Conservation (phyloP, 2,888 invertebrate genomes). For the Thecocarcelia acutangulata region DNA sequence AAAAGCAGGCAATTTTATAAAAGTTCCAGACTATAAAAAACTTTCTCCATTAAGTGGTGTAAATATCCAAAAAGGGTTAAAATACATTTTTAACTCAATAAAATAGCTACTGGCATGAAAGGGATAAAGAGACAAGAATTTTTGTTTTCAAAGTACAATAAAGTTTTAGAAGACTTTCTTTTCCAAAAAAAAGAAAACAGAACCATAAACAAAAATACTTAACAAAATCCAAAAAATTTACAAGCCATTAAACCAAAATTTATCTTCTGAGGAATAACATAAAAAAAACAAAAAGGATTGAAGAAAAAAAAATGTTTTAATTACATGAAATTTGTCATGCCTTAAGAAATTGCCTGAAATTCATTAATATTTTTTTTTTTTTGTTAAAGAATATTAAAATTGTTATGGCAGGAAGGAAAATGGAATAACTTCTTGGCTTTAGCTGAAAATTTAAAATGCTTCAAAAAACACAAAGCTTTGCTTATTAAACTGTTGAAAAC, state of each 20-base stretch:
- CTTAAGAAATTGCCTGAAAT: background rate
- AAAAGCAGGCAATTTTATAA: too few species aligned
- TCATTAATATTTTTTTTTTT: too few species aligned
- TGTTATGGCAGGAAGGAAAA: too few species aligned
- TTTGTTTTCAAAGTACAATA: constrained; percentile 23
- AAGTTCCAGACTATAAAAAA: too few species aligned
- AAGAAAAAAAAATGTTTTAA: constrained; percentile 1
- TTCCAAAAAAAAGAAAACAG: background rate
- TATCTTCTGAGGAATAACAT: background rate
- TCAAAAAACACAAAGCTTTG: background rate
- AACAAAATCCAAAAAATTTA: constrained; percentile 16
- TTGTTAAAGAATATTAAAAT: too few species aligned
- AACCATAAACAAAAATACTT: background rate
- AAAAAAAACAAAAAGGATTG: background rate
- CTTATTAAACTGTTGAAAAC: constrained; percentile 11
- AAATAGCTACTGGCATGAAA: background rate
- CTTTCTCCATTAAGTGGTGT: too few species aligned
- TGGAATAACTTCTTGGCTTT: background rate
- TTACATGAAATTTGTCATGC: constrained; percentile 39
- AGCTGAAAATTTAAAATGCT: background rate
- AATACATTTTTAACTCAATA: background rate
- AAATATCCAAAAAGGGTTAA: background rate
- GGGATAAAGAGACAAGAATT: background rate
- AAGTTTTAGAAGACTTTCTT: constrained; percentile 23
- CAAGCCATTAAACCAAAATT: constrained; percentile 28